phyloP scores from a whole-genome alignment of 2,888 invertebrate species.

The Eupithecia subumbrata region DNA sequence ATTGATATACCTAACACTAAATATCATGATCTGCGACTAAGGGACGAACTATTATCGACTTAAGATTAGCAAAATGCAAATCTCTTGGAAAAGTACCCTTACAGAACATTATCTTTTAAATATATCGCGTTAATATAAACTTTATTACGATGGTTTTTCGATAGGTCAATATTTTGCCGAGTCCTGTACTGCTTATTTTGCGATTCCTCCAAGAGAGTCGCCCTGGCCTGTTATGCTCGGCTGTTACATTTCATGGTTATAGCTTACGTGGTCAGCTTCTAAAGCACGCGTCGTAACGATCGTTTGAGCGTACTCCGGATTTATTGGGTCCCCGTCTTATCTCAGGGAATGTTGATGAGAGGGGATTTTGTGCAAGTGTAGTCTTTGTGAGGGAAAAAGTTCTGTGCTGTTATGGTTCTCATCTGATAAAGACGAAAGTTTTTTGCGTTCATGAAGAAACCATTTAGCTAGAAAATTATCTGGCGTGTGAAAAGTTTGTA shows the following conservation, averaged over 20 bases:
- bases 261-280: slow-evolving; percentile 39
- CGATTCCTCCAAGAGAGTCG: background rate
- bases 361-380: background rate
- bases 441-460: too few relatives aligned
- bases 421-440: background rate
- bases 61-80: too few relatives aligned
- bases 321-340: slow-evolving; percentile 21
- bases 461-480: too few relatives aligned
- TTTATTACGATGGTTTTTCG: too few relatives aligned
- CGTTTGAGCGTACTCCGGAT: slow-evolving; percentile 14
- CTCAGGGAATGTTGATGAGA: slow-evolving; percentile 1
- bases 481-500: too few relatives aligned
- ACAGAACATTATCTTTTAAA: too few relatives aligned
- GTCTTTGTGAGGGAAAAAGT: background rate
- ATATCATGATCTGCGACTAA: too few relatives aligned
- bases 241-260: slow-evolving; percentile 45
- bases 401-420: background rate
- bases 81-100: too few relatives aligned
- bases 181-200: slow-evolving; percentile 5
- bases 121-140: too few relatives aligned
- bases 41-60: too few relatives aligned
- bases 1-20: too few relatives aligned
- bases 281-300: slow-evolving; percentile 22
- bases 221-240: slow-evolving; percentile 17
- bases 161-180: background rate